Percentiles rank a stretch among this genome's conserved stretches.
phyloP scores from a whole-genome alignment of 2,888 invertebrate species.

The Entomobrya multifasciata region DNA sequence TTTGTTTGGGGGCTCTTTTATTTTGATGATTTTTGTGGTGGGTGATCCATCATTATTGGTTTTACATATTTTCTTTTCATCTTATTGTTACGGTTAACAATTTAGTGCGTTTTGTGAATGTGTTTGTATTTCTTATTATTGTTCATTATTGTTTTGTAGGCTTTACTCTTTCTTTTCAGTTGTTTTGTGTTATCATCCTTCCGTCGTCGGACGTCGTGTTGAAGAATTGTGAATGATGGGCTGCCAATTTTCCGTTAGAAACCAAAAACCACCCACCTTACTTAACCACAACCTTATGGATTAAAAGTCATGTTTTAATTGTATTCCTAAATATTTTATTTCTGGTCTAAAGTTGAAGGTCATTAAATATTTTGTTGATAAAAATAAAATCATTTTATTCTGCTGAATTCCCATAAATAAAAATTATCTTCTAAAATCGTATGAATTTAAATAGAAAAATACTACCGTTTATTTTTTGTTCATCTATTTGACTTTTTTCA shows the following conservation, averaged over 20 bases:
- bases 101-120: too few relatives aligned
- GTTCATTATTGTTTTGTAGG: not conserved
- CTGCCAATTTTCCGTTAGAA: too few relatives aligned
- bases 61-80: not conserved
- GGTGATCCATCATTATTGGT: slow-evolving; percentile 29
- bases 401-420: not conserved
- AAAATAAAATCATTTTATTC: not conserved
- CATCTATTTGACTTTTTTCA: slow-evolving; percentile 22
- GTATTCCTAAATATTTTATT: not conserved
- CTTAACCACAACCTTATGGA: too few relatives aligned
- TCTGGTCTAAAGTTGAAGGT: too few relatives aligned
- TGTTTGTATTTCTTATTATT: not conserved
- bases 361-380: not conserved
- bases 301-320: not conserved
- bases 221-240: not conserved
- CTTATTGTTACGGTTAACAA: too few relatives aligned
- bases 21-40: not conserved
- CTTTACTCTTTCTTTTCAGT: not conserved
- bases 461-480: not conserved
- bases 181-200: not conserved
- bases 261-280: too few relatives aligned
- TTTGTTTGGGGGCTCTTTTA: not conserved
- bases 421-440: too few relatives aligned
- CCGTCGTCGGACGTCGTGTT: not conserved
- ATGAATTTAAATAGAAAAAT: slow-evolving; percentile 2